Percentiles rank a stretch among this genome's conserved stretches.
Evolutionary conservation across 2,113 vertebrate species (phyloP).

Genomic region (Raphicerus campestris): DNA sequence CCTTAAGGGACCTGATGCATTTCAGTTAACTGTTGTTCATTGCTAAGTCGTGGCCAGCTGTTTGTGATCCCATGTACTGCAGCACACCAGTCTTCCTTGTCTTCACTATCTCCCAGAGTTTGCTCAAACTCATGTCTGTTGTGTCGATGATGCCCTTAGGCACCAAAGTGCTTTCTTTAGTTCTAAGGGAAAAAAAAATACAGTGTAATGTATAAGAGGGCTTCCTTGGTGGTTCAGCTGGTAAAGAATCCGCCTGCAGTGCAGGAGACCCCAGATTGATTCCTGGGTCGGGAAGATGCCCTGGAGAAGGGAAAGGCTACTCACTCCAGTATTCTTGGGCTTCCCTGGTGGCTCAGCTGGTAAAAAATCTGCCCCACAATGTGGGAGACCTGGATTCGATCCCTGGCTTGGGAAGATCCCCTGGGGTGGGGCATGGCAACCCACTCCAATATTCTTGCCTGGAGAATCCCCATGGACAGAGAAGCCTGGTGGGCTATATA

Average conservation of each 20-base stretch:
- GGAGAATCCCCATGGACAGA: not conserved
- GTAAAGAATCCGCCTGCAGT: not conserved
- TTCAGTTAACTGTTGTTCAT: not conserved
- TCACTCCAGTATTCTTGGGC: not conserved
- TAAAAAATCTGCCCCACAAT: not conserved
- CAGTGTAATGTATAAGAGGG: no score
- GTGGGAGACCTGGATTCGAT: not conserved
- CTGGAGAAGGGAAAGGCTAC: not conserved
- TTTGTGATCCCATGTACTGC: not conserved
- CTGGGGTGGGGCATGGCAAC: not conserved
- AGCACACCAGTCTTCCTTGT: not conserved
- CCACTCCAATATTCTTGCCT: not conserved
- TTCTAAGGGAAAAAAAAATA: not conserved
- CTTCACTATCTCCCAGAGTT: not conserved
- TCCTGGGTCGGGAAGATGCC: not conserved
- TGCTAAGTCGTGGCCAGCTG: not conserved
- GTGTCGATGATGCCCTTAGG: not conserved
- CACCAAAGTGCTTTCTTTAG: not conserved
- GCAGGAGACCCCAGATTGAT: not conserved
- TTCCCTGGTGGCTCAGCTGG: not conserved
- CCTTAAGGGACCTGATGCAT: not conserved
- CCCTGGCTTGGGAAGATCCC: not conserved
- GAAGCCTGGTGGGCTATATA: not conserved
- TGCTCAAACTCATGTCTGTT: not conserved
- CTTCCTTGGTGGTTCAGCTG: not conserved